Percentiles rank a stretch among this genome's conserved stretches.
These are phyloP conservation scores for Xylophagus ater DNA, from an alignment of 2,888 invertebrate species.

Conservation along the genomic window DNA sequence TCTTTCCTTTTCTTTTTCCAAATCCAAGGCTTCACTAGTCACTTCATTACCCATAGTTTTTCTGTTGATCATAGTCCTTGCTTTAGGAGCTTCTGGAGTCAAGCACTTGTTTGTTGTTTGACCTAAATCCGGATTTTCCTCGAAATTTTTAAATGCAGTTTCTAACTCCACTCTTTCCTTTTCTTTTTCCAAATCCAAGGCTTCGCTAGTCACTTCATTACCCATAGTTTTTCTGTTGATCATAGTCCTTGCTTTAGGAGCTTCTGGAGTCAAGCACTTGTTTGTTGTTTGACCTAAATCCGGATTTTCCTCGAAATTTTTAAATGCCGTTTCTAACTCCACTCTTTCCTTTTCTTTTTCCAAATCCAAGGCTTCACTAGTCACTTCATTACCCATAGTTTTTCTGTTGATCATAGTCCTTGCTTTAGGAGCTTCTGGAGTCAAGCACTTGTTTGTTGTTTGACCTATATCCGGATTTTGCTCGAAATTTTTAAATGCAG, in stretches of 20 bases:
- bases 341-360: not conserved
- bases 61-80: too few species aligned
- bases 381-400: not conserved
- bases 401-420: not conserved
- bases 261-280: slow-evolving; percentile 8
- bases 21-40: too few species aligned
- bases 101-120: too few species aligned
- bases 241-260: slow-evolving; percentile 1
- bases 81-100: too few species aligned
- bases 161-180: slow-evolving; percentile 8
- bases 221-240: slow-evolving; percentile 12
- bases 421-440: slow-evolving; percentile 8
- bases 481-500: slow-evolving; percentile 14
- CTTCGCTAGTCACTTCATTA: slow-evolving; percentile 3
- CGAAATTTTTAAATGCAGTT: too few species aligned
- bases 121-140: too few species aligned
- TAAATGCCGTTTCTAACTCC: slow-evolving; percentile 5
- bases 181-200: slow-evolving; percentile 7
- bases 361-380: slow-evolving; percentile 2
- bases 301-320: slow-evolving; percentile 11
- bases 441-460: not conserved
- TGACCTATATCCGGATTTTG: slow-evolving; percentile 1
- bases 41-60: too few species aligned
- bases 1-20: too few species aligned
- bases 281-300: not conserved